Conservation (phyloP, 2,888 invertebrate genomes). For the Polymixis flavicincta region DNA sequence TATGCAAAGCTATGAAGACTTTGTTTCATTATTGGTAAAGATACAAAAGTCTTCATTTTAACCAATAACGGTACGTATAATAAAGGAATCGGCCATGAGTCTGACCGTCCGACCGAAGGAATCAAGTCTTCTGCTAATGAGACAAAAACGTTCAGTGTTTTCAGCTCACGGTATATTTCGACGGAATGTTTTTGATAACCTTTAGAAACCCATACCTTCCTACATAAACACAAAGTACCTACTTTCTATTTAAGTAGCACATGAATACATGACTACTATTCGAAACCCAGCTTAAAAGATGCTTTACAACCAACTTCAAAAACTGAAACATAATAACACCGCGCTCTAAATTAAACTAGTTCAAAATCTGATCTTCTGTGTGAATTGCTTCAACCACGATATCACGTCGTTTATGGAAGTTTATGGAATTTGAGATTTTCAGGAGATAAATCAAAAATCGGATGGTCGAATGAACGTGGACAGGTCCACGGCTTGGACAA, state of each 20-base stretch:
- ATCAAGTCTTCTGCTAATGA: neutral
- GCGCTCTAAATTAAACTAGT: slow-evolving; percentile 15
- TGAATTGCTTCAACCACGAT: neutral
- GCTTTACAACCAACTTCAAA: neutral
- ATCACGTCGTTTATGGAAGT: neutral
- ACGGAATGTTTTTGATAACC: neutral
- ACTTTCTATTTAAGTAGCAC: neutral
- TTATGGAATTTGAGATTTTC: neutral
- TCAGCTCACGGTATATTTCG: neutral
- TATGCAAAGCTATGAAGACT: no score
- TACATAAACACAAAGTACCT: neutral
- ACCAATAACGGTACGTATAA: no score
- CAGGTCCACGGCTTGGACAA: neutral
- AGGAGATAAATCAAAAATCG: neutral
- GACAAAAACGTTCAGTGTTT: neutral
- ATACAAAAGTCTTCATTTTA: no score
- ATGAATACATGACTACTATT: neutral
- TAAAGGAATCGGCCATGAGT: no score
- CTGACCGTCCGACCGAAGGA: no score
- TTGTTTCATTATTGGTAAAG: no score
- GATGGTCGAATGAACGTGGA: no score
- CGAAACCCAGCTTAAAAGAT: neutral
- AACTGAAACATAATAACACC: neutral
- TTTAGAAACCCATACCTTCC: neutral
- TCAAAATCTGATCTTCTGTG: neutral